Evolutionary conservation across 2,888 invertebrate genomes (phyloP), one percentile per base, ranked within the genome.

Genomic region (Hesperia comma): DNA sequence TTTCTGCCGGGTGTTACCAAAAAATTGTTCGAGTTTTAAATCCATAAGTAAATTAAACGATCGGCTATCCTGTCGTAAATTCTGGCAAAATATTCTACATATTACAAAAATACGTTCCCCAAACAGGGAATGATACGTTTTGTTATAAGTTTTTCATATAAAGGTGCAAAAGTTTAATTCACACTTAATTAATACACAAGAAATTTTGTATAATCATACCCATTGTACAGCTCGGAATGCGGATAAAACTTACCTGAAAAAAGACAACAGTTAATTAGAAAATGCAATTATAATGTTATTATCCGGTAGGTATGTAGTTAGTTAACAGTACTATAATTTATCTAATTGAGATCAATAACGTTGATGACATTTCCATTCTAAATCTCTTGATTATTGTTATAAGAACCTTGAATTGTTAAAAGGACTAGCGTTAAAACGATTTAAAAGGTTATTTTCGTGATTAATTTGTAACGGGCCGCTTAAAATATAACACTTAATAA

Each of bases 201-300:
- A 17, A 58, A 43, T 37, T 15, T 26, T 5, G 15, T 41, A 41
- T 37, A 17, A n/a, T 61, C 51, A 61, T 37, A 61, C 51, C 53
- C 40, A 53, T 61, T 53, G 53, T 43, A 32, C 10, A 10, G 21
- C n/a, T 17, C 17, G 62, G 62, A 62, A 54, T 62, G 62, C 62
- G 62, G 62, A 62, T 54, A 41, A 6, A 26, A 62, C 62, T 62
- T 62, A 62, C 62, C 62, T 62, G 62, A 62, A 61, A 41, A 62
- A 54, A 62, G 54, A 54, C 15, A 12, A 12, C 19, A 37, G 37
- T 62, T 43, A 37, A 61, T 62, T 62, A 62, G 41, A 61, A 37
- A 33, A 51, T 8, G 51, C 26, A 53, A 15, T 40, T 10, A 33
- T 53, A 53, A 40, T 15, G 37, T 49, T 49, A 49, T 49, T 19